Percentiles rank a stretch among this genome's conserved stretches.
Evolutionary conservation across 2,113 vertebrate species (phyloP).

Genomic region (Neolamprologus falcicula): DNA sequence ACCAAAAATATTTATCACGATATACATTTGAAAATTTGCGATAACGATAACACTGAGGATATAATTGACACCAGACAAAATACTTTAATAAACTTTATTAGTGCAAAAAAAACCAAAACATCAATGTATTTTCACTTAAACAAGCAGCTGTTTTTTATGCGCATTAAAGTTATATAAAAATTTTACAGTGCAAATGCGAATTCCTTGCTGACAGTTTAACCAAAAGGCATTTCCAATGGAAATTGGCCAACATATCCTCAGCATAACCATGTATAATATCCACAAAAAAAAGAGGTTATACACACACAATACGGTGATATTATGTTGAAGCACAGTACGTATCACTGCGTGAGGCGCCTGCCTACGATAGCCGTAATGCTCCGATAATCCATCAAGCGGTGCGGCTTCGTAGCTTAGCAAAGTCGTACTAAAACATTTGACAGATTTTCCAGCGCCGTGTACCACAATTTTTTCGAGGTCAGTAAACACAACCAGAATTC

Average conservation of each 20-base stretch:
- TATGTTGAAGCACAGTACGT: fast-evolving
- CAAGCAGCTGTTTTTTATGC: no score
- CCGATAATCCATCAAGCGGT: no score
- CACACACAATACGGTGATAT: fast-evolving
- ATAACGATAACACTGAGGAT: background rate
- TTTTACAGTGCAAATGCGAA: background rate
- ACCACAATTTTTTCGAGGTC: fast-evolving
- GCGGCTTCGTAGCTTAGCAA: no score
- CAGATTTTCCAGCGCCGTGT: no score
- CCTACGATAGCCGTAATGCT: no score
- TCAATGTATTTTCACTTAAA: no score
- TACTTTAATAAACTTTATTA: background rate
- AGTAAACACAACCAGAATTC: no score
- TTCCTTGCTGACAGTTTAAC: background rate
- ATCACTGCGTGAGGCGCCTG: fast-evolving
- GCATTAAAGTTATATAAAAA: background rate
- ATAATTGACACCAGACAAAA: background rate
- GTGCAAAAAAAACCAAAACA: fast-evolving
- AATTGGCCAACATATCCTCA: background rate
- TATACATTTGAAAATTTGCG: background rate
- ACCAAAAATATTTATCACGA: background rate
- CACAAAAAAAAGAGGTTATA: background rate
- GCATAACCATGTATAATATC: background rate
- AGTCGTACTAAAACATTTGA: no score
- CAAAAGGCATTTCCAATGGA: background rate